Evolutionary conservation across 1,140 invertebrate species (phyloP).

Genomic region (Drosophila gunungcola): DNA sequence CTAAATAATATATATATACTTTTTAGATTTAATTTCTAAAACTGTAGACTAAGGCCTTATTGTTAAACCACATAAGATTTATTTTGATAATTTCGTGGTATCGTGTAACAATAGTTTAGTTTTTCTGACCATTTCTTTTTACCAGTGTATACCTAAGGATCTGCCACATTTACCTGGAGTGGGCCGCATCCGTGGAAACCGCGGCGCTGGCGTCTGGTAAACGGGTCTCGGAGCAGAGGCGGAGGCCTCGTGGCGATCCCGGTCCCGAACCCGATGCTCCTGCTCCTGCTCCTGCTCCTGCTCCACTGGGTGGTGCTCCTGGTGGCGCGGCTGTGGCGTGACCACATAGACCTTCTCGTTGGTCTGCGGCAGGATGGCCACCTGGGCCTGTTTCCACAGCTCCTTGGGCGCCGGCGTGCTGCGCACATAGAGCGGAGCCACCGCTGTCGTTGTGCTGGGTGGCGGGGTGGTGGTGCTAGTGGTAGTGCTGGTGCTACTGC

Average conservation of each 20-base stretch:
- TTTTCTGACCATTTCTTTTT: no score
- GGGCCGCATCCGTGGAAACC: slow-evolving; percentile 86
- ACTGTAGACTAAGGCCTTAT: no score
- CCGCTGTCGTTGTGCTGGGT: slow-evolving; percentile 21
- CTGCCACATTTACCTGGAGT: slow-evolving; percentile 80
- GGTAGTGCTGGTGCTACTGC: slow-evolving; percentile 1
- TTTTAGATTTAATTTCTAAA: no score
- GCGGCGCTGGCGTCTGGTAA: slow-evolving; percentile 87
- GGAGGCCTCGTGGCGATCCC: slow-evolving; percentile 20
- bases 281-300: slow-evolving; percentile 15
- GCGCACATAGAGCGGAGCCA: slow-evolving; percentile 63
- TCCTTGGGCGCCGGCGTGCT: slow-evolving; percentile 72
- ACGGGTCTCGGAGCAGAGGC: slow-evolving; percentile 58
- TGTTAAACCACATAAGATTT: no score
- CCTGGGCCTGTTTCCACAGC: slow-evolving; percentile 88
- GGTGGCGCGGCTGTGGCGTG: slow-evolving; percentile 86
- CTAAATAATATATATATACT: no score
- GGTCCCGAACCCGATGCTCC: slow-evolving; percentile 1
- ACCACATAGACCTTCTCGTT: slow-evolving; percentile 92
- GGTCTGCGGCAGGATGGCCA: slow-evolving; percentile 89
- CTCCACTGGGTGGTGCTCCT: slow-evolving; percentile 3
- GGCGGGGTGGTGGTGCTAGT: slow-evolving; percentile 20
- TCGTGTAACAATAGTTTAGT: no score
- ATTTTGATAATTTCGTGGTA: no score
- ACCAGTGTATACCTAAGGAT: neutral